Conservation (phyloP, 37 sponge, comb jelly and placozoan species). For the Beroe ovata region DNA sequence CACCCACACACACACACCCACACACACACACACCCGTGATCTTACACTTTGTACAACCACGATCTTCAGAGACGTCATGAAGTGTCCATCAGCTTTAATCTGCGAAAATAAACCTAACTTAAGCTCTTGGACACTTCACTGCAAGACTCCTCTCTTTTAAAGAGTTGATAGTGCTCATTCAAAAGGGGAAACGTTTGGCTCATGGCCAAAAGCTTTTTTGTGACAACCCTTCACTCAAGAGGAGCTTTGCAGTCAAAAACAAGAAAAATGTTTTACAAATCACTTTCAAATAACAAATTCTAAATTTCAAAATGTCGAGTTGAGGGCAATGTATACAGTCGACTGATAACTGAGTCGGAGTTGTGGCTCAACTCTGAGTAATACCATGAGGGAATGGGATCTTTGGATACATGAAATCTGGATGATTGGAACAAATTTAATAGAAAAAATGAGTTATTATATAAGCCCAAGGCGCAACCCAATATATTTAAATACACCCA, state of each 20-base stretch:
- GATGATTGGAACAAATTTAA: neutral
- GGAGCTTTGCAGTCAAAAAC: constrained; percentile 8
- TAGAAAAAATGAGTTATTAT: constrained; percentile 3
- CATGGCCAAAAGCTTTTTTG: too few species aligned
- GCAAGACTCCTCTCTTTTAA: too few species aligned
- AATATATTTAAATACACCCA: constrained; percentile 65
- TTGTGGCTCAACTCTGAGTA: neutral
- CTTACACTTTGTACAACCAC: neutral
- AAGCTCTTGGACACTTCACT: neutral
- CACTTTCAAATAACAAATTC: constrained; percentile 44
- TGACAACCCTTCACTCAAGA: too few species aligned
- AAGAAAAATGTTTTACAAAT: constrained; percentile 59
- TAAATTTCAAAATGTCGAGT: constrained; percentile 8
- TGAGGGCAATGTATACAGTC: neutral
- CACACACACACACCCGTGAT: too few species aligned
- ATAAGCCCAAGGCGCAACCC: constrained; percentile 61
- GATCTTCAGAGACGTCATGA: neutral
- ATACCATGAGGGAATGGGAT: neutral
- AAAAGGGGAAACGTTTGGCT: too few species aligned
- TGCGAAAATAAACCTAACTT: constrained; percentile 57
- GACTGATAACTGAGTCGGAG: neutral
- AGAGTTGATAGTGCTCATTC: too few species aligned
- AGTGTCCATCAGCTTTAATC: neutral
- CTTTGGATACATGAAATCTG: neutral
- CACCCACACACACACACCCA: too few species aligned